A percentile compares a stretch with the other conserved stretches of the same genome.
These are phyloP conservation scores for Hemicrepidius hirtus DNA, from an alignment of 2,888 invertebrate genomes.

Conservation along the genomic window DNA sequence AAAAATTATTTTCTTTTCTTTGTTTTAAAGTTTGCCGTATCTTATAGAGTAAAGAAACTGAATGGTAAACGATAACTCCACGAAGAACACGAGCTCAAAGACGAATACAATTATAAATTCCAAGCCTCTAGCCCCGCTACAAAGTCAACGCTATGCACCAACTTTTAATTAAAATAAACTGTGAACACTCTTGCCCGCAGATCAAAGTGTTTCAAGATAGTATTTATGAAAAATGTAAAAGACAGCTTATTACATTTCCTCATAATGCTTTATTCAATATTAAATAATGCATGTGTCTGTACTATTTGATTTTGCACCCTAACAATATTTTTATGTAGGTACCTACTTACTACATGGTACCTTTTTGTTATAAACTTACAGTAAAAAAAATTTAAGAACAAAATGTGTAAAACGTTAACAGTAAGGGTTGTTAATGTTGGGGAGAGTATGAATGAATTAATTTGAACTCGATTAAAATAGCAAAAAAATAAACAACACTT, in stretches of 20 bases:
- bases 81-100: conserved; percentile 65
- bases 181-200: conserved; percentile 65
- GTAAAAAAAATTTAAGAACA: too few species aligned
- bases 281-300: neutral
- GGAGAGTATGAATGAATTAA: too few species aligned
- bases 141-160: conserved; percentile 69
- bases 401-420: too few species aligned
- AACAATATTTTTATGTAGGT: too few species aligned
- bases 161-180: conserved; percentile 72
- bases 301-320: too few species aligned
- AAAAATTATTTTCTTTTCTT: conserved; percentile 6
- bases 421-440: too few species aligned
- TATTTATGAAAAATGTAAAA: conserved; percentile 69
- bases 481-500: too few species aligned
- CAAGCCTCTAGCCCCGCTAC: conserved; percentile 66
- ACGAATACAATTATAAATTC: conserved; percentile 70
- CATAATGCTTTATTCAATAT: conserved; percentile 25
- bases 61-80: conserved; percentile 57
- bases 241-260: conserved; percentile 55
- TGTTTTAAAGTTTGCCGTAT: conserved; percentile 14
- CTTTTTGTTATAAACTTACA: too few species aligned
- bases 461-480: too few species aligned
- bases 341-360: too few species aligned
- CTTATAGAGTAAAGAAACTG: conserved; percentile 13
- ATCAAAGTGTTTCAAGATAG: conserved; percentile 69